These are phyloP conservation scores for Spermophilus dauricus DNA, from an alignment of 2,113 vertebrate species.

Conservation along the genomic window DNA sequence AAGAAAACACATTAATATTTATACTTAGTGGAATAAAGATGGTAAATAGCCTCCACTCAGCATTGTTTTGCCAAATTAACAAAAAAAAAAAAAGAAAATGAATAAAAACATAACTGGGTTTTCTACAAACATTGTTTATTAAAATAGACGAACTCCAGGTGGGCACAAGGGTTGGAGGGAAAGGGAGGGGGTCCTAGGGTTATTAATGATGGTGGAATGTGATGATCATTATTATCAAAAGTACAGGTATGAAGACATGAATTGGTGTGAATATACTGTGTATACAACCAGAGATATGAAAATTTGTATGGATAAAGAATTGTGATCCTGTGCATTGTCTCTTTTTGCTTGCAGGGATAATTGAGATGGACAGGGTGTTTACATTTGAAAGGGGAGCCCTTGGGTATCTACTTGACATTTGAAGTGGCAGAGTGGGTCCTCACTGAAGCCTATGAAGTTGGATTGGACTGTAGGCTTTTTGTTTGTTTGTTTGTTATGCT, in stretches of 20 bases:
- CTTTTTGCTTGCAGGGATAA: background rate
- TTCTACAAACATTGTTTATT: background rate
- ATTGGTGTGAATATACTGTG: too few species aligned
- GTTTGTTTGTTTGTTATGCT: background rate
- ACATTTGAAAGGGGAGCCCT: background rate
- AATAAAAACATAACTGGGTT: background rate
- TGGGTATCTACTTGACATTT: background rate
- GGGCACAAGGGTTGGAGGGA: too few species aligned
- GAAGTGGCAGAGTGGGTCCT: background rate
- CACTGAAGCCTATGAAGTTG: background rate
- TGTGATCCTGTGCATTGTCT: background rate
- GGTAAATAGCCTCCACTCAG: conserved; percentile 5
- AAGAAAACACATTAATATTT: conserved; percentile 25
- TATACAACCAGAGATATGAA: too few species aligned
- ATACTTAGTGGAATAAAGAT: conserved; percentile 11
- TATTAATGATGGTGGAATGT: too few species aligned
- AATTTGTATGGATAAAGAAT: background rate
- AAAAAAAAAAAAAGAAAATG: background rate
- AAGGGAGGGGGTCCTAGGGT: too few species aligned
- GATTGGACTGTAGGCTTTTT: background rate
- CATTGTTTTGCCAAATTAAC: conserved; percentile 49
- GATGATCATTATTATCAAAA: too few species aligned
- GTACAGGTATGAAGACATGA: too few species aligned
- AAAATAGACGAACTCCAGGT: too few species aligned
- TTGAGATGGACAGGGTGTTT: background rate